phyloP scores from a whole-genome alignment of 2,888 invertebrate species.

The Nomada ruficornis region DNA sequence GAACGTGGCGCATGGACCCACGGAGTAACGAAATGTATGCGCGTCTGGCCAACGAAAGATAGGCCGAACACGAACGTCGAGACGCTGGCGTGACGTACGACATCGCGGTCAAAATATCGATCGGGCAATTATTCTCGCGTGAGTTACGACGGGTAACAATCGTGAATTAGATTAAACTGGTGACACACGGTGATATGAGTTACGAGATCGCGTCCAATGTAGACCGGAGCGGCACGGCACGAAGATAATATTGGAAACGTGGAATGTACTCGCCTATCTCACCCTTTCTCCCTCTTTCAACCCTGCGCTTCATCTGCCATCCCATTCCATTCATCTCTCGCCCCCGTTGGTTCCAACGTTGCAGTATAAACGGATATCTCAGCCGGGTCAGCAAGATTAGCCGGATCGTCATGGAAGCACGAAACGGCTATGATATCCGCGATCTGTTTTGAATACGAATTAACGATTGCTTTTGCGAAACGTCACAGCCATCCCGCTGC shows the following conservation, averaged over 20 bases:
- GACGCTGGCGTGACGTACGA: conserved; percentile 70
- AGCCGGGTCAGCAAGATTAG: conserved; percentile 63
- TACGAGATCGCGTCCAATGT: conserved; percentile 70
- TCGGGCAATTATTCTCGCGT: conserved; percentile 80
- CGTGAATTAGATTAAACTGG: conserved; percentile 81
- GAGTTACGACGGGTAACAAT: conserved; percentile 80
- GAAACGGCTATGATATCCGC: conserved; percentile 52
- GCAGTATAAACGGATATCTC: conserved; percentile 53
- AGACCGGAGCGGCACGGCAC: conserved; percentile 51
- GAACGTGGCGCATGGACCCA: not conserved
- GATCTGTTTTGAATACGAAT: conserved; percentile 68
- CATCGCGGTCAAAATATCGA: conserved; percentile 77
- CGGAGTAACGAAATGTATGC: conserved; percentile 18
- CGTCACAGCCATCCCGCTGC: conserved; percentile 17
- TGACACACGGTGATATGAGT: conserved; percentile 82
- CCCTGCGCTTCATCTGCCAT: not conserved
- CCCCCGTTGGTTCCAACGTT: conserved; percentile 17
- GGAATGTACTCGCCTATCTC: conserved; percentile 59
- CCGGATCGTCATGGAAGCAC: conserved; percentile 62
- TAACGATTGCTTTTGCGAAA: conserved; percentile 59
- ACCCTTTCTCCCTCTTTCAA: conserved; percentile 56
- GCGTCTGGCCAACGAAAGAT: conserved; percentile 39
- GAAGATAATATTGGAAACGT: conserved; percentile 68
- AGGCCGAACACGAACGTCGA: conserved; percentile 33
- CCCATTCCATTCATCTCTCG: conserved; percentile 20